Evolutionary conservation across 2,113 vertebrate species (phyloP), one percentile per base, ranked within the genome.

Genomic region (Bubo blakistoni): DNA sequence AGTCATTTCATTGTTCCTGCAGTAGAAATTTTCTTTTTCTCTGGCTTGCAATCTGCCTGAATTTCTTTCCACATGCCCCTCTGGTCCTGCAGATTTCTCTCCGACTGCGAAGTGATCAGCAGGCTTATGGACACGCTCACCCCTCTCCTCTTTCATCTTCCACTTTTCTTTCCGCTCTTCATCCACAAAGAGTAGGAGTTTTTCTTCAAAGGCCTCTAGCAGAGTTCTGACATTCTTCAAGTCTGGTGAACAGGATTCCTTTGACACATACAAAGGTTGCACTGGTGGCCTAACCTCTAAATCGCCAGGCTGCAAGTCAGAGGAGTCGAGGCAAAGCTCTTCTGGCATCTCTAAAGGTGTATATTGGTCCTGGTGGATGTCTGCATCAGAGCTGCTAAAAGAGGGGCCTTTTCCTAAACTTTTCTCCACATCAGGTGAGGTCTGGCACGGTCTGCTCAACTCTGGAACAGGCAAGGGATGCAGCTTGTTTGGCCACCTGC

Each of bases 301-400:
- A 36, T 92, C 65, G 32, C 95, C 95, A 32, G 86, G 70, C 90
- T 91, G 90, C 1, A 87, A 93, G 84, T 97, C 95, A 55, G 96
- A 96, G 88, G 94, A 96, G 16, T 52, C 54, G 63, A 87, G 62
- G 84, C 10, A 85, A 88, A 85, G 38, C 44, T 92, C 77, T 49
- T 90, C 85, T 86, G 30, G 42, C 3, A 2, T 19, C 51, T 91
- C 89, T 69, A 63, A 78, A 42, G 46, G 18, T 7, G 16, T 40
- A n/a, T 88, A 80, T 69, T 55, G 83, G 57, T 44, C 55, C 52
- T 67, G 86, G 49, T 47, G 92, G 32, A 79, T 38, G 42, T 57
- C 95, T 91, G 77, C 25, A 13, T 84, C 93, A 62, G 30, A 59
- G 44, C 38, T 93, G 88, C 42, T 59, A 27, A 44, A 87, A 52